These are phyloP conservation scores for Crypturellus undulatus DNA, from an alignment of 2,113 vertebrate genomes.

Conservation along the genomic window DNA sequence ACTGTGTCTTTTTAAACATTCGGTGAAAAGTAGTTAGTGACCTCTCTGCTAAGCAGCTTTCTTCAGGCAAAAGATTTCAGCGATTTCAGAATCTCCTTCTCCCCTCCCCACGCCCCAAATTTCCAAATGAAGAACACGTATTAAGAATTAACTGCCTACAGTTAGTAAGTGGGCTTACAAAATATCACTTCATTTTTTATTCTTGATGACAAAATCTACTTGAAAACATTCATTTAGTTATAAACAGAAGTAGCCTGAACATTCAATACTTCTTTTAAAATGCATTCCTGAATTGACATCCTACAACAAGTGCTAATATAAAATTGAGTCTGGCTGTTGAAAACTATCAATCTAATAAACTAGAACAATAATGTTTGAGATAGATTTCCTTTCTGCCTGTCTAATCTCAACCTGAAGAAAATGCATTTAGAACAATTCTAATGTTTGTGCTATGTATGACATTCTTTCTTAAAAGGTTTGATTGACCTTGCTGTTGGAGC, in stretches of 20 bases:
- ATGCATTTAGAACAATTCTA: not conserved
- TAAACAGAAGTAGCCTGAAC: constrained; percentile 17
- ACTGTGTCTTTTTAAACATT: not conserved
- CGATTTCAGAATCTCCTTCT: not conserved
- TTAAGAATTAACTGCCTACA: constrained; percentile 36
- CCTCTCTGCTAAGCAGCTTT: not conserved
- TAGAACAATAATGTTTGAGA: not conserved
- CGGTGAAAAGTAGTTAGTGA: not conserved
- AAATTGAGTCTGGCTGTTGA: constrained; percentile 20
- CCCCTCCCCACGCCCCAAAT: not conserved
- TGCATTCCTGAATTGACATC: not conserved
- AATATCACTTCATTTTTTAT: not conserved
- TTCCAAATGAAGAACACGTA: not conserved
- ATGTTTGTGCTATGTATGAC: not conserved
- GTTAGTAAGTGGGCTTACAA: not conserved
- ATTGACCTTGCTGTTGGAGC: not conserved
- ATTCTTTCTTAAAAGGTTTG: not conserved
- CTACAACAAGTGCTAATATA: not conserved
- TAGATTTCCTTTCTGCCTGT: not conserved
- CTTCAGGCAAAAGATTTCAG: not conserved
- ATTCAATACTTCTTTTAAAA: constrained; percentile 26
- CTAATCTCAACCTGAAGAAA: not conserved
- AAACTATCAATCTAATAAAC: constrained; percentile 17
- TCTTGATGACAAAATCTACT: constrained; percentile 28
- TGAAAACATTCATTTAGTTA: constrained; percentile 34